Evolutionary conservation across 2,113 vertebrate genomes (phyloP).

Genomic region (Varanus salvator): DNA sequence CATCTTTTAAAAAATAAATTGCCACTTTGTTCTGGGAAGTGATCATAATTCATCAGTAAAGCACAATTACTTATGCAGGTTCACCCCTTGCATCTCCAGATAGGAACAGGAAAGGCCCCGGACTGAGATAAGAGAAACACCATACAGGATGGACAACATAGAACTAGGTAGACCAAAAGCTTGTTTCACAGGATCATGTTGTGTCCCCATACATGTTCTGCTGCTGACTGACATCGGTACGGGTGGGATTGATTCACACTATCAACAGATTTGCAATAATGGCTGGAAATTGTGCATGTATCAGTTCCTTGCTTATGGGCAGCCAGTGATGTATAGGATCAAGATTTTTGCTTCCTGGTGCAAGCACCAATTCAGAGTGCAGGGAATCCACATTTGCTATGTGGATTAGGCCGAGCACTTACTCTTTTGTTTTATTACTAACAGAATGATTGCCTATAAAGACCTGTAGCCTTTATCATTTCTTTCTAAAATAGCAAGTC

Average conservation of each 20-base stretch:
- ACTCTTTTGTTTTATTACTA: not conserved
- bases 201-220: not conserved
- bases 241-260: not conserved
- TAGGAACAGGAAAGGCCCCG: too few relatives aligned
- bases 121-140: too few relatives aligned
- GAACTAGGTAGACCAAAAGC: not conserved
- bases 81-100: too few relatives aligned
- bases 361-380: not conserved
- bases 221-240: not conserved
- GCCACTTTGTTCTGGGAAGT: not conserved
- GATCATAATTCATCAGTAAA: not conserved
- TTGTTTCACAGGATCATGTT: not conserved
- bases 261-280: not conserved
- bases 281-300: not conserved
- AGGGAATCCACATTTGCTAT: not conserved
- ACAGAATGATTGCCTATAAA: slow-evolving; percentile 5
- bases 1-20: not conserved
- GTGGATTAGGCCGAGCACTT: not conserved
- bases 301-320: not conserved
- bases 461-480: not conserved
- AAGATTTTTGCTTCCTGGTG: not conserved
- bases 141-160: too few relatives aligned
- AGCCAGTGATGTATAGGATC: not conserved
- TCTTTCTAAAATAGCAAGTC: not conserved
- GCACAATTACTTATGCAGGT: too few relatives aligned